phyloP scores from a whole-genome alignment of 2,797 vertebrate genomes.

The Ptychobarbus kaznakovi region DNA sequence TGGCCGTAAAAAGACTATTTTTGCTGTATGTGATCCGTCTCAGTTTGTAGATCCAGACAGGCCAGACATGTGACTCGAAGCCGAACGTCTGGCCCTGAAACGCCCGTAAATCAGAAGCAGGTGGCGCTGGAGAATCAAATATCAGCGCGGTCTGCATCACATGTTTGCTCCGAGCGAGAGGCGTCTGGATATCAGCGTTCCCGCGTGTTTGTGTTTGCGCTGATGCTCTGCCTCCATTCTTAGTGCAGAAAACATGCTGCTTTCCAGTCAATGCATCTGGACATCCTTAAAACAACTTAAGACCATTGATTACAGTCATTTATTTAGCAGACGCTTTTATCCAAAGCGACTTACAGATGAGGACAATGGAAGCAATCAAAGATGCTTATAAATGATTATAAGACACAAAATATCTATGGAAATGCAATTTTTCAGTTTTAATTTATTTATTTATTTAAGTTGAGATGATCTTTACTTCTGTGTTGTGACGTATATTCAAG shows the following conservation, averaged over 20 bases:
- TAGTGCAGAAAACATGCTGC: neutral
- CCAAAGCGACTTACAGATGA: too few species aligned
- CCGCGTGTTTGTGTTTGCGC: neutral
- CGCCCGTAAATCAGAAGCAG: conserved; percentile 60
- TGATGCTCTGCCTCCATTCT: conserved; percentile 1
- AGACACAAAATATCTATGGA: neutral
- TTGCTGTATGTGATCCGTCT: neutral
- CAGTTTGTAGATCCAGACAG: neutral
- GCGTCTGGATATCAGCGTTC: conserved; percentile 5
- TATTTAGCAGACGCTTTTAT: too few species aligned
- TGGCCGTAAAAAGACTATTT: too few species aligned
- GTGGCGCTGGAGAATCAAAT: conserved; percentile 53
- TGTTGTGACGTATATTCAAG: too few species aligned
- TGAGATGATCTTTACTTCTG: too few species aligned
- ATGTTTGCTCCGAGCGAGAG: conserved; percentile 51
- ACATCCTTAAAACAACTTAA: neutral
- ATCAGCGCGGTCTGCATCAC: conserved; percentile 44
- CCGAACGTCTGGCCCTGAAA: conserved; percentile 25
- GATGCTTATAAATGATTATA: too few species aligned
- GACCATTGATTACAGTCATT: too few species aligned
- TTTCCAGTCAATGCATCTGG: neutral
- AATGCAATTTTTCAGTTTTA: neutral
- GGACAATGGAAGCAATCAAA: too few species aligned
- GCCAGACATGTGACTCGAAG: neutral
- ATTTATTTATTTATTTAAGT: too few species aligned